Evolutionary conservation across 2,113 vertebrate species (phyloP).

Genomic region (Phalacrocorax pelagicus): DNA sequence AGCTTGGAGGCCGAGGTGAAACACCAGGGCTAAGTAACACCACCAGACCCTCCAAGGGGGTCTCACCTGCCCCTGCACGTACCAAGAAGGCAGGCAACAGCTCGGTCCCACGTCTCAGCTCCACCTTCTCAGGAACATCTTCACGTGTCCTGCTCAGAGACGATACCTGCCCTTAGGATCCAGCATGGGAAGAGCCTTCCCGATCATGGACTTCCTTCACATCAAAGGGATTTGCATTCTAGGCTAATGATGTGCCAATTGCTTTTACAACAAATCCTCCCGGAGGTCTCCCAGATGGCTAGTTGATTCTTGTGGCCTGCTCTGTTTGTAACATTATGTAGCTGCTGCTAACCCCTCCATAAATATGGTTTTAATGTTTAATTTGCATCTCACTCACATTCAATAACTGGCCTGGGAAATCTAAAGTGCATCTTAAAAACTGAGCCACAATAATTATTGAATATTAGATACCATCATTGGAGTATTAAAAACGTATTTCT

Average conservation of each 20-base stretch:
- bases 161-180: neutral
- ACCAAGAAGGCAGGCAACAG: neutral
- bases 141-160: neutral
- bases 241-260: slow-evolving; percentile 2
- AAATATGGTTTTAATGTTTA: slow-evolving; percentile 57
- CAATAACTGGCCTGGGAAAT: slow-evolving; percentile 51
- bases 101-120: neutral
- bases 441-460: slow-evolving; percentile 36
- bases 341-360: neutral
- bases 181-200: neutral
- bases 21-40: neutral
- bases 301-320: neutral
- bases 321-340: neutral
- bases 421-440: slow-evolving; percentile 56
- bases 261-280: neutral
- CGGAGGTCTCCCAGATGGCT: neutral
- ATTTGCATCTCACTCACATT: slow-evolving; percentile 45
- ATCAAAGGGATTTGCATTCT: neutral
- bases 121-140: neutral
- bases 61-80: neutral
- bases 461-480: slow-evolving; percentile 23
- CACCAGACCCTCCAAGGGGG: neutral
- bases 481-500: slow-evolving; percentile 63
- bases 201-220: neutral
- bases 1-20: neutral